These are phyloP conservation scores for Nyctibius bracteatus DNA, from an alignment of 2,113 vertebrate species.

Conservation along the genomic window DNA sequence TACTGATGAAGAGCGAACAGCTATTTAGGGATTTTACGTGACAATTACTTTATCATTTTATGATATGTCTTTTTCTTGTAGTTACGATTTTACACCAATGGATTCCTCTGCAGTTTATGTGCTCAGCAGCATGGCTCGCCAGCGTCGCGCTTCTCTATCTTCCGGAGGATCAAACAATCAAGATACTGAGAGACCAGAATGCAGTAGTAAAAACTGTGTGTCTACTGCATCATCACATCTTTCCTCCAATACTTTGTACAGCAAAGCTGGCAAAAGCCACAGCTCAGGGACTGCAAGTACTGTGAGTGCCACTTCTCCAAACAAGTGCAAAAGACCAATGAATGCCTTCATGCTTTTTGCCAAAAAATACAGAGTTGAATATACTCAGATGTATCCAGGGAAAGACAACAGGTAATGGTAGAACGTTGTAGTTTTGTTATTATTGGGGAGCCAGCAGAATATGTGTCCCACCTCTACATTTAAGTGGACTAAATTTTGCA, in stretches of 20 bases:
- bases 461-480: background rate
- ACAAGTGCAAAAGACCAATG: slow-evolving; percentile 99
- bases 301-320: slow-evolving; percentile 87
- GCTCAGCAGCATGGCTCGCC: slow-evolving; percentile 97
- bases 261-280: slow-evolving; percentile 86
- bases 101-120: slow-evolving; percentile 99
- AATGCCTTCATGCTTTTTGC: slow-evolving; percentile 99
- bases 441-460: background rate
- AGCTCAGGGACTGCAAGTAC: slow-evolving; percentile 87
- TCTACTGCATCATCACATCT: slow-evolving; percentile 78
- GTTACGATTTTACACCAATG: slow-evolving; percentile 96
- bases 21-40: background rate
- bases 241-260: slow-evolving; percentile 74
- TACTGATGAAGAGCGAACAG: background rate
- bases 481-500: background rate
- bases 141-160: slow-evolving; percentile 91
- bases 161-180: slow-evolving; percentile 83
- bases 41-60: background rate
- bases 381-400: slow-evolving; percentile 99
- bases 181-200: slow-evolving; percentile 85
- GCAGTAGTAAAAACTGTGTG: slow-evolving; percentile 79
- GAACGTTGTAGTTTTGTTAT: background rate
- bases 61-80: slow-evolving; percentile 29
- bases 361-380: slow-evolving; percentile 99
- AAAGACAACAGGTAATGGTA: slow-evolving; percentile 94